These are phyloP conservation scores for Cinclus mexicanus DNA, from an alignment of 2,113 vertebrate genomes.

Conservation along the genomic window DNA sequence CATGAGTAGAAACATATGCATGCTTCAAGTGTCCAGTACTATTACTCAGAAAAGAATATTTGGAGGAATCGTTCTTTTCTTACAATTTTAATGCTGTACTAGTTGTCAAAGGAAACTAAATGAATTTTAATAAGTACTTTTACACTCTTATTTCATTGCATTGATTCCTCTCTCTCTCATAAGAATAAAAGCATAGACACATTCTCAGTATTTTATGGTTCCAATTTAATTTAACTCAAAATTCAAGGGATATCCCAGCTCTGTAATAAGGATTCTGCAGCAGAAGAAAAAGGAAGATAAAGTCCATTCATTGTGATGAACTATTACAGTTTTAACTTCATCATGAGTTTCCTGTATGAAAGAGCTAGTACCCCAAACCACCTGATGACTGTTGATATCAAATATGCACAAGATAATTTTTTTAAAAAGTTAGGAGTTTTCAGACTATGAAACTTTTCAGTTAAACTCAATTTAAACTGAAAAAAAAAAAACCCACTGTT, in stretches of 20 bases:
- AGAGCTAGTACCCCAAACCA: not conserved
- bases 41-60: not conserved
- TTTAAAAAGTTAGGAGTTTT: not conserved
- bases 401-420: not conserved
- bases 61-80: not conserved
- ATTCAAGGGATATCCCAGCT: not conserved
- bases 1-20: not conserved
- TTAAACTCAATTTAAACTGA: conserved; percentile 37
- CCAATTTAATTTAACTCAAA: not conserved
- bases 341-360: not conserved
- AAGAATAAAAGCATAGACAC: not conserved
- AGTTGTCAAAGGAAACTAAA: not conserved
- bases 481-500: conserved; percentile 18
- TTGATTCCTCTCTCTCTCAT: not conserved
- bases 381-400: not conserved
- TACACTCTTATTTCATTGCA: not conserved
- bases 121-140: not conserved
- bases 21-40: not conserved
- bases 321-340: not conserved
- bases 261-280: not conserved
- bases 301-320: not conserved
- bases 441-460: not conserved
- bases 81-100: not conserved
- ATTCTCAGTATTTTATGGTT: not conserved
- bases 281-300: not conserved